A percentile compares a stretch with the other conserved stretches of the same genome.
phyloP scores from a whole-genome alignment of 2,797 vertebrate genomes.

The Gymnodraco acuticeps region DNA sequence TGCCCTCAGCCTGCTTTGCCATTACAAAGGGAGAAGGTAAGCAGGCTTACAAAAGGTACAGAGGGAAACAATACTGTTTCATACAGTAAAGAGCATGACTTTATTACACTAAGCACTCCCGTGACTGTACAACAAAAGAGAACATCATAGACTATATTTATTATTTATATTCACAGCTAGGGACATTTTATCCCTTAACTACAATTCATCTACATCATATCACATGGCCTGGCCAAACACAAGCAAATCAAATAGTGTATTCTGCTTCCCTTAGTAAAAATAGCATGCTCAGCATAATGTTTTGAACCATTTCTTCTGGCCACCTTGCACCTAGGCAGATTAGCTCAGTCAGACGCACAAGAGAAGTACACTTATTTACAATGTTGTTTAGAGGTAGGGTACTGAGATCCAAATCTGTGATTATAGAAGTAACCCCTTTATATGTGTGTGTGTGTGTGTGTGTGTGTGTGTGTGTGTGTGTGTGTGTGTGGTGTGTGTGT shows the following conservation, averaged over 20 bases:
- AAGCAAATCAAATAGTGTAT: slow-evolving; percentile 46
- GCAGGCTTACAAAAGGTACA: slow-evolving; percentile 67
- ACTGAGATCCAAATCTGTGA: slow-evolving; percentile 57
- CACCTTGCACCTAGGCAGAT: slow-evolving; percentile 48
- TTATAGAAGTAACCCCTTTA: slow-evolving; percentile 37
- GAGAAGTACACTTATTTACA: slow-evolving; percentile 21
- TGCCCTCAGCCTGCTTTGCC: slow-evolving; percentile 47
- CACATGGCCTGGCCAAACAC: slow-evolving; percentile 31
- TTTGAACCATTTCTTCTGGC: slow-evolving; percentile 43
- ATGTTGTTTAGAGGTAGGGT: slow-evolving; percentile 11
- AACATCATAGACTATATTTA: slow-evolving; percentile 63
- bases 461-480: slow-evolving; percentile 23
- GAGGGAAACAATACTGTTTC: slow-evolving; percentile 43
- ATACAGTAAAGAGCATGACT: slow-evolving; percentile 25
- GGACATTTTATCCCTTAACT: slow-evolving; percentile 37
- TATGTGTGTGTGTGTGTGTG: slow-evolving; percentile 27
- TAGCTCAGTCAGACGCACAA: slow-evolving; percentile 37
- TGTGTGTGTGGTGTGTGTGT: slow-evolving; percentile 23
- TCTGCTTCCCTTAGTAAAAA: slow-evolving; percentile 56
- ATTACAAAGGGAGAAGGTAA: slow-evolving; percentile 63
- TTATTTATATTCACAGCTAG: slow-evolving; percentile 55
- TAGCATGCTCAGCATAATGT: slow-evolving; percentile 23
- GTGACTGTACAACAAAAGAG: slow-evolving; percentile 32
- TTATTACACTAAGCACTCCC: slow-evolving; percentile 44
- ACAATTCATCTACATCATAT: slow-evolving; percentile 36